A percentile compares a stretch with the other conserved stretches of the same genome.
These are phyloP conservation scores for Notamacropus eugenii DNA, from an alignment of 2,797 vertebrate species.

Conservation along the genomic window DNA sequence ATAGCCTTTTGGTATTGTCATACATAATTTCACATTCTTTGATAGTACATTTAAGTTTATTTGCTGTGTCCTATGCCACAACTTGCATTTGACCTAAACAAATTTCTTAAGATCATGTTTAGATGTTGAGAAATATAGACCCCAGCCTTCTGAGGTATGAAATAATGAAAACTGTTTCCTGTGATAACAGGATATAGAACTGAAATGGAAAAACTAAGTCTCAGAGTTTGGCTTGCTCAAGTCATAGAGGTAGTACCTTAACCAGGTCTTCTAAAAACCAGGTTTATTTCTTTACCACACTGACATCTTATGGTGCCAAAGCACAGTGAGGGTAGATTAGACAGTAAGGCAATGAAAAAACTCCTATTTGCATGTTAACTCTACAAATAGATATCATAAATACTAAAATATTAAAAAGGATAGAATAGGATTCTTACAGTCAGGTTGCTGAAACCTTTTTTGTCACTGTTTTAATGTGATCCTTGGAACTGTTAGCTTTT, in stretches of 20 bases:
- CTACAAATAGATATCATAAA: neutral
- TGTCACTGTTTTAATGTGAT: constrained; percentile 25
- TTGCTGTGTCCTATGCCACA: constrained; percentile 14
- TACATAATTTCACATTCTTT: neutral
- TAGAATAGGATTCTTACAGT: constrained; percentile 2
- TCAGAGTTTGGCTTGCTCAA: neutral
- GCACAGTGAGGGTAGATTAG: neutral
- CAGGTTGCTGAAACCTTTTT: neutral
- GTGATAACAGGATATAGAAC: neutral
- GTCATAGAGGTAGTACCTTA: neutral
- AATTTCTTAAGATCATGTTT: neutral
- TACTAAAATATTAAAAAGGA: neutral
- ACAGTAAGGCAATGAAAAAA: neutral
- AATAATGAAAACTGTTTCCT: constrained; percentile 22
- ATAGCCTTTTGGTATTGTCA: neutral
- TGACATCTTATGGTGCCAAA: neutral
- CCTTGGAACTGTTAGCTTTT: constrained; percentile 33
- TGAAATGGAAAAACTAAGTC: neutral
- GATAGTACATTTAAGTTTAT: neutral
- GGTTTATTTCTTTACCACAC: neutral
- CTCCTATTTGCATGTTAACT: neutral
- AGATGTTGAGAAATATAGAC: neutral
- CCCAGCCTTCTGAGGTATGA: constrained; percentile 10
- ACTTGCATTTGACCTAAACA: constrained; percentile 35
- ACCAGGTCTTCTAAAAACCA: neutral